Conservation (phyloP, 1,140 invertebrate species). For the Drosophila malerkotliana region DNA sequence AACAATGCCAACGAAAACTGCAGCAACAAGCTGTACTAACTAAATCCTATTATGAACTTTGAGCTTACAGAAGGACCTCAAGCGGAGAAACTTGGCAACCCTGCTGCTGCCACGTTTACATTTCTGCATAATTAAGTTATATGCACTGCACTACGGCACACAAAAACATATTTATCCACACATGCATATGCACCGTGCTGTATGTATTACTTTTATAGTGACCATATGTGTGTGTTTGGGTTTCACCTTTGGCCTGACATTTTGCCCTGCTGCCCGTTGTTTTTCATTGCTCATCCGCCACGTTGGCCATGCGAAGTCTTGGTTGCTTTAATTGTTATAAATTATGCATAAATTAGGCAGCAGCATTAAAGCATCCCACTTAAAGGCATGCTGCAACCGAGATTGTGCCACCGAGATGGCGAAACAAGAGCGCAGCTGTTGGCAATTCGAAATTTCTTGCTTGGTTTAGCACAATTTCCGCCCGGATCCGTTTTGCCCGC, state of each 20-base stretch:
- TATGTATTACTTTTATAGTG: slow-evolving; percentile 1
- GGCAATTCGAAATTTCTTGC: slow-evolving; percentile 72
- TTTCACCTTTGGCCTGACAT: slow-evolving; percentile 47
- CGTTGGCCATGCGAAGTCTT: slow-evolving; percentile 33
- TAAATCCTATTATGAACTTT: slow-evolving; percentile 82
- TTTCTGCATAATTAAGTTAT: slow-evolving; percentile 81
- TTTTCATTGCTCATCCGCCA: slow-evolving; percentile 66
- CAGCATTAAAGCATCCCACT: slow-evolving; percentile 48
- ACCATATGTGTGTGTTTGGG: slow-evolving; percentile 1
- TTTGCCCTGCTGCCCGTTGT: slow-evolving; percentile 36
- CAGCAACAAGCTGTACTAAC: slow-evolving; percentile 65
- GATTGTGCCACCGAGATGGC: slow-evolving; percentile 7
- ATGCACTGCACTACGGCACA: slow-evolving; percentile 51
- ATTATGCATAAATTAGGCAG: slow-evolving; percentile 57
- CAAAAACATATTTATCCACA: slow-evolving; percentile 35
- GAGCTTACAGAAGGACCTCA: slow-evolving; percentile 77
- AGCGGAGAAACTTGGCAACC: slow-evolving; percentile 54
- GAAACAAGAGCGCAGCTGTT: slow-evolving; percentile 36
- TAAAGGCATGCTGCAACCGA: slow-evolving; percentile 15
- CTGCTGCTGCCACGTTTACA: slow-evolving; percentile 60
- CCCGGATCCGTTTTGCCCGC: slow-evolving; percentile 31
- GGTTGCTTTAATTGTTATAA: slow-evolving; percentile 71
- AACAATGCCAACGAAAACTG: slow-evolving; percentile 39
- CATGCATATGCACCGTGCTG: neutral
- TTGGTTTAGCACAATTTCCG: slow-evolving; percentile 74